Evolutionary conservation across 2,113 vertebrate species (phyloP).

Genomic region (Ornithorhynchus anatinus): DNA sequence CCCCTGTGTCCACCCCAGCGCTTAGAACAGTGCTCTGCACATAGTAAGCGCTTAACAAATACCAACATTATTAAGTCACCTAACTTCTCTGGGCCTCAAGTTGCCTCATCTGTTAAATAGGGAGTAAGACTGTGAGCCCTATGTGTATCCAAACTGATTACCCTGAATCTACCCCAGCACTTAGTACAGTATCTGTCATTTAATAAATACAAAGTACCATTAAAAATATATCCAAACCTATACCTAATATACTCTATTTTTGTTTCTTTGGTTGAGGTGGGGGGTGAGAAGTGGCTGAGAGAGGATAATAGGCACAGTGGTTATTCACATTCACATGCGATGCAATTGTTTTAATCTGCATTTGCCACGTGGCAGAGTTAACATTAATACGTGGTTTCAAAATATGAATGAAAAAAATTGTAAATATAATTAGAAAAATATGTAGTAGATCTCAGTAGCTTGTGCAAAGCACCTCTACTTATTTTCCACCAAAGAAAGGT

Average conservation of each 20-base stretch:
- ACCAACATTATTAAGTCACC: too few species aligned
- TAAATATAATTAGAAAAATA: constrained; percentile 2
- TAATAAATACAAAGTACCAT: too few species aligned
- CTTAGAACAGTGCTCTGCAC: too few species aligned
- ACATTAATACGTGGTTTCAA: constrained; percentile 5
- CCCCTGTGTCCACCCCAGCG: too few species aligned
- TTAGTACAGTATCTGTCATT: too few species aligned
- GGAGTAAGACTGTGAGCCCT: too few species aligned
- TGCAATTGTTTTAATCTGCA: constrained; percentile 31
- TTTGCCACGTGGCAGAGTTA: background rate
- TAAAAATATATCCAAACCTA: constrained; percentile 39
- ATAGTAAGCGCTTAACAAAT: too few species aligned
- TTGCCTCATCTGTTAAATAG: too few species aligned
- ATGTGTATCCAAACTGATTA: too few species aligned
- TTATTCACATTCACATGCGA: background rate
- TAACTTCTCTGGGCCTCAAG: too few species aligned
- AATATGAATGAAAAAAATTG: constrained; percentile 17
- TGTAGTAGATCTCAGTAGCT: constrained; percentile 6
- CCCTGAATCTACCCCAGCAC: too few species aligned
- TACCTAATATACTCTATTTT: constrained; percentile 4
- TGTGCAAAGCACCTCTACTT: background rate
- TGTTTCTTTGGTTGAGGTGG: background rate
- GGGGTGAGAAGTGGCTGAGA: too few species aligned
- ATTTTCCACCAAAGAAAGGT: background rate
- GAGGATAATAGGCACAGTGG: constrained; percentile 8